Evolutionary conservation across 2,888 invertebrate genomes (phyloP).

Genomic region (Lapara coniferarum): DNA sequence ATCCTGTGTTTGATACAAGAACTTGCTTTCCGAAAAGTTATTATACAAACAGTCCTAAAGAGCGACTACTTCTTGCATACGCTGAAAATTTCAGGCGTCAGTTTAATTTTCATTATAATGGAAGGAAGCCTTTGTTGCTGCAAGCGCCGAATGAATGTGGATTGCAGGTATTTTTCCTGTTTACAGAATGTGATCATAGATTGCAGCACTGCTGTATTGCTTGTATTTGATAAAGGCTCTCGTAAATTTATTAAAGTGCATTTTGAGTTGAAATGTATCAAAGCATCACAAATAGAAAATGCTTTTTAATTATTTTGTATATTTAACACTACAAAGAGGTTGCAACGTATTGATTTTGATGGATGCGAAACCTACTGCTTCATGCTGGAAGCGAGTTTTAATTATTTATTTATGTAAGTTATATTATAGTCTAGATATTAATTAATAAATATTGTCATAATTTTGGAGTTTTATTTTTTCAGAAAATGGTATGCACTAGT

Average conservation of each 20-base stretch:
- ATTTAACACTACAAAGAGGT: no score
- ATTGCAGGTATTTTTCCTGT: conserved; percentile 84
- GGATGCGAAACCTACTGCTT: no score
- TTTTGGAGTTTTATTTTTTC: conserved; percentile 39
- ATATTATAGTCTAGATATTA: no score
- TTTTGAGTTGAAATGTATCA: no score
- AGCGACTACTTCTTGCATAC: conserved; percentile 87
- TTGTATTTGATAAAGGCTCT: no score
- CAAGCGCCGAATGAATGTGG: conserved; percentile 90
- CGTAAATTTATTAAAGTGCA: no score
- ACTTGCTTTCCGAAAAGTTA: conserved; percentile 86
- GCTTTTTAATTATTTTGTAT: no score
- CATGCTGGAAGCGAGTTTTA: no score
- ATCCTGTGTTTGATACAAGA: conserved; percentile 83
- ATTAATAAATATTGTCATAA: no score
- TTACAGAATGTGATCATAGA: conserved; percentile 34
- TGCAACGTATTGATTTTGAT: no score
- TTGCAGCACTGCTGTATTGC: conserved; percentile 38
- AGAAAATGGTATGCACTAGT: conserved; percentile 96
- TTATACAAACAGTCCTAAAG: conserved; percentile 86
- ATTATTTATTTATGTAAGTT: no score
- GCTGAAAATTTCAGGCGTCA: conserved; percentile 91
- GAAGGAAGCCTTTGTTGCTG: conserved; percentile 86
- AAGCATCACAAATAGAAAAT: no score
- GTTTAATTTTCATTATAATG: conserved; percentile 80